Evolutionary conservation across 2,113 vertebrate species (phyloP), one percentile per base, ranked within the genome.

Genomic region (Hystrix brachyura): DNA sequence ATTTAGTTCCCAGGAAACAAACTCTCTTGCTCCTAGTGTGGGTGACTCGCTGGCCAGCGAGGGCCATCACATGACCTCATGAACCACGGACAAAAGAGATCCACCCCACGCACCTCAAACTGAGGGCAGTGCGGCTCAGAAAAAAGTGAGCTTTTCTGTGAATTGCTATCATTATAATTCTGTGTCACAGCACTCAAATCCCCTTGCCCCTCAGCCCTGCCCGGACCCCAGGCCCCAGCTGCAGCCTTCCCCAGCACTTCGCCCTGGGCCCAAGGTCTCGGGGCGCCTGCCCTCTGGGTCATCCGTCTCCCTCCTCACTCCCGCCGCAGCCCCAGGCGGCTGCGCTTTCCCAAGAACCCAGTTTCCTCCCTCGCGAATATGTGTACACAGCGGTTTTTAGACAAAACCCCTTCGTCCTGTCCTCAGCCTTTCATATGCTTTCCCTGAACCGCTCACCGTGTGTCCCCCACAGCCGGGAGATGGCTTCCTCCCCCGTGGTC

Each of bases 1-100:
- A 55, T 92, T 95, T 94, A 76, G 74, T 76, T 79, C 46, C 64
- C 25, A 87, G 80, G 60, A 90, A 94, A 12, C 46, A 34, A 91
- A 85, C 25, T 43, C 65, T 94, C 94, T 60, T 8, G 74, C 93
- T 87, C n/a, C 78, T 7, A 74, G 57, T 46, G 57, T 92, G 29
- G 69, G n/a, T 17, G 27, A 34, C 64, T 71, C 69, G 64, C 10
- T 38, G 85, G 64, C 48, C 11, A 87, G 38, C 46, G 57, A 87
- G 38, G 53, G 46, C 13, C 72, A 84, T 85, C 18, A 25, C 13
- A 53, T 17, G 71, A 76, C 48, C 21, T 81, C 80, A 79, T 53
- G 64, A 90, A 81, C 18, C 88, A 18, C 55, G 74, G 84, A 72
- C 3, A 72, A n/a, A 15, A 85, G n/a, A 79, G 21, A 87, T 60